These are phyloP conservation scores for Drosophila mimetica DNA, from an alignment of 2,888 invertebrate species.

Conservation along the genomic window DNA sequence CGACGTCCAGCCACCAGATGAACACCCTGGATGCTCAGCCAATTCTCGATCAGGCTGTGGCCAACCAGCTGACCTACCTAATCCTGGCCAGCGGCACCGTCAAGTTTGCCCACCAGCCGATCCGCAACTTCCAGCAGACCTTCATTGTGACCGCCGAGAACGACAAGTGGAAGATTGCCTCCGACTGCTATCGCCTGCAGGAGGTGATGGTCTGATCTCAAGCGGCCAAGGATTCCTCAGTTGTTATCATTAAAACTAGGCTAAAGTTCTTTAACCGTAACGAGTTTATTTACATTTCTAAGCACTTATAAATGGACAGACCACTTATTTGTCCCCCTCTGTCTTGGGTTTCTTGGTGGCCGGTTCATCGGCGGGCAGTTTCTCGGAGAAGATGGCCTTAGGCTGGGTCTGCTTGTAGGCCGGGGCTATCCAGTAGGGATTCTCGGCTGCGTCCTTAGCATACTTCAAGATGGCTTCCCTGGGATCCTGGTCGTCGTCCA, in stretches of 20 bases:
- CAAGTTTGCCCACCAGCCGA: constrained; percentile 87
- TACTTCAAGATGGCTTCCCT: constrained; percentile 97
- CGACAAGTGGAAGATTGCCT: constrained; percentile 97
- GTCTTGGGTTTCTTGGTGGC: constrained; percentile 82
- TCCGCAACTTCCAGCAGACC: constrained; percentile 92
- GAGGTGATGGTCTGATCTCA: constrained; percentile 76
- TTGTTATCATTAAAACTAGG: constrained; percentile 8
- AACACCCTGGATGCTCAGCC: constrained; percentile 95
- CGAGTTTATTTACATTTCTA: constrained; percentile 33
- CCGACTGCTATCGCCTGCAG: constrained; percentile 93
- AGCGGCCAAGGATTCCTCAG: neutral
- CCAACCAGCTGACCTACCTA: constrained; percentile 91
- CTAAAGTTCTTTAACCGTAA: constrained; percentile 1
- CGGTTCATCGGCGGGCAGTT: constrained; percentile 68
- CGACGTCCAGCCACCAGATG: constrained; percentile 91
- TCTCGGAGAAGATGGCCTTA: constrained; percentile 90
- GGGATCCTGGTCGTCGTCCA: constrained; percentile 96
- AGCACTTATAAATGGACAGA: neutral
- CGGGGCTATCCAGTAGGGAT: constrained; percentile 98
- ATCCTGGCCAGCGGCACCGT: constrained; percentile 94
- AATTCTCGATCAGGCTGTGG: constrained; percentile 90
- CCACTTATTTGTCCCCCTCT: constrained; percentile 53
- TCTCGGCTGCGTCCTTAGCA: constrained; percentile 97
- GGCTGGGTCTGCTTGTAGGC: constrained; percentile 96
- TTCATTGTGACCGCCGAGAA: constrained; percentile 94